A percentile compares a stretch with the other conserved stretches of the same genome.
Conservation (phyloP, 2,113 vertebrate genomes). For the Astur gentilis region DNA sequence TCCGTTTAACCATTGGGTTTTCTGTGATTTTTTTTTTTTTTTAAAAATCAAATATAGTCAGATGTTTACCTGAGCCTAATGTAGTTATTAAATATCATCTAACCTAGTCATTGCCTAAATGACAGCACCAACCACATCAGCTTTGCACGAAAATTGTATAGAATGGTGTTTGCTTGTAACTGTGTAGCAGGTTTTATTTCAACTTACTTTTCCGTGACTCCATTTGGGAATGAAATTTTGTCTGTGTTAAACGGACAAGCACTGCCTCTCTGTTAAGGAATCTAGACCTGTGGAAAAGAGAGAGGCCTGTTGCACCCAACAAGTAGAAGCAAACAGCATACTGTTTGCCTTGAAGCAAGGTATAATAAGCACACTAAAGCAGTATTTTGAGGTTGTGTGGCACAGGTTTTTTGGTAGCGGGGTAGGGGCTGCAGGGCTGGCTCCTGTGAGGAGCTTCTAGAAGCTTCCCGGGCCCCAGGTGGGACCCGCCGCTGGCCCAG, state of each 20-base stretch:
- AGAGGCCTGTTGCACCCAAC: not conserved
- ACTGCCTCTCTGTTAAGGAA: not conserved
- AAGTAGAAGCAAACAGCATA: not conserved
- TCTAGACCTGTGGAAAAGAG: not conserved
- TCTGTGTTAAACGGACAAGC: not conserved
- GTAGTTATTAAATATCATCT: not conserved
- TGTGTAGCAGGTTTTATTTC: not conserved
- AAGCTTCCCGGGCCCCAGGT: too few species aligned
- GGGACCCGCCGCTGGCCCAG: too few species aligned
- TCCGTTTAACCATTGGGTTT: not conserved
- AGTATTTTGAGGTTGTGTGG: too few species aligned
- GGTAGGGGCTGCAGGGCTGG: too few species aligned
- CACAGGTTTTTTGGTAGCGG: fast-evolving
- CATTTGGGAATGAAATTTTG: not conserved
- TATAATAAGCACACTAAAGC: not conserved
- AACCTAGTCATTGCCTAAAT: not conserved
- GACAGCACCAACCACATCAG: not conserved
- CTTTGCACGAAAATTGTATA: not conserved
- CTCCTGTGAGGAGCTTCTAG: too few species aligned
- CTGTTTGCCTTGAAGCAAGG: not conserved
- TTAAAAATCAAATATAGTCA: not conserved
- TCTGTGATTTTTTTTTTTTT: not conserved
- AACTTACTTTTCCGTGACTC: not conserved
- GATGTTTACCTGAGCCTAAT: not conserved
- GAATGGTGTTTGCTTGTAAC: not conserved